Conservation (phyloP, 1,140 invertebrate species). For the Polypedilum vanderplanki region DNA sequence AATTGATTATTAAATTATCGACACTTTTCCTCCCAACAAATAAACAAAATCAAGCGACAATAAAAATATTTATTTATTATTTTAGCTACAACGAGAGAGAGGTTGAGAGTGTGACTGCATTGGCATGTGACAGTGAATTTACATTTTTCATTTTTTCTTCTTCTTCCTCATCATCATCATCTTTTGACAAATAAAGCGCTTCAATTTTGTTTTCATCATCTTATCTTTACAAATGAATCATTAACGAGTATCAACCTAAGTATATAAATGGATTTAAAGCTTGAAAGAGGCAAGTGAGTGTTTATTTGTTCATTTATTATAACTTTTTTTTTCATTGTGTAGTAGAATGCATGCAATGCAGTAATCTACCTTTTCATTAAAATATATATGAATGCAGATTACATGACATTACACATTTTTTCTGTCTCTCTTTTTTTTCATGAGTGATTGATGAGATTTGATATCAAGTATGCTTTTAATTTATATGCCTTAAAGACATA, state of each 20-base stretch:
- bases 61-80: too few species aligned
- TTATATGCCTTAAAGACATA: background rate
- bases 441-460: slow-evolving; percentile 17
- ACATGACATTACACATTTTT: slow-evolving; percentile 13
- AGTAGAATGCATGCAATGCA: slow-evolving; percentile 2
- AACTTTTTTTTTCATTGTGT: background rate
- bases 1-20: too few species aligned
- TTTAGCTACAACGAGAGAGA: too few species aligned
- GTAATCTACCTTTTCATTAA: background rate
- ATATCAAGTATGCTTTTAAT: slow-evolving; percentile 6
- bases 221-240: background rate
- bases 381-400: background rate
- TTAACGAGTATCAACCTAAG: background rate
- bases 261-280: background rate
- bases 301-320: background rate
- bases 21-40: too few species aligned
- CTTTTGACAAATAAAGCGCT: background rate
- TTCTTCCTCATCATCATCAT: background rate
- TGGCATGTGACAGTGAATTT: background rate
- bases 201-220: slow-evolving; percentile 19
- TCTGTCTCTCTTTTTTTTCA: background rate
- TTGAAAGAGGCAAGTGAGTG: background rate
- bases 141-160: background rate
- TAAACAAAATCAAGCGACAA: too few species aligned
- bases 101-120: background rate